Conservation (phyloP, 2,888 invertebrate genomes). For the Ophion costatus region DNA sequence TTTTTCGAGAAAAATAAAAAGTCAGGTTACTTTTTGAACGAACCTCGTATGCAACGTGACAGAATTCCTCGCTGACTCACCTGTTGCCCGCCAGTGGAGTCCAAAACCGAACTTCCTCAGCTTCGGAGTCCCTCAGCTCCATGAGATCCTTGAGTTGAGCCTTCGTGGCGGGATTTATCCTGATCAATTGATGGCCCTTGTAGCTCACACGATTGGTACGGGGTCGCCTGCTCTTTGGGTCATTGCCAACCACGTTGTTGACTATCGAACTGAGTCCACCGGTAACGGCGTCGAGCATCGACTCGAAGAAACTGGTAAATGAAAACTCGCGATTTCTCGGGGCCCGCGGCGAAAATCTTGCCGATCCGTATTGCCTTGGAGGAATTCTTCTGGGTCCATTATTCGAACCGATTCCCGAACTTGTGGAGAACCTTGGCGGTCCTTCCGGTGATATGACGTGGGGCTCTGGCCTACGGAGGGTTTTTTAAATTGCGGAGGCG, state of each 20-base stretch:
- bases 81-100: conserved; percentile 85
- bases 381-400: neutral
- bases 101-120: conserved; percentile 86
- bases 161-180: conserved; percentile 83
- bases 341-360: conserved; percentile 54
- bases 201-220: conserved; percentile 81
- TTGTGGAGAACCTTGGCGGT: neutral
- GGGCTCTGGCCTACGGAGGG: neutral
- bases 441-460: neutral
- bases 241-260: conserved; percentile 75
- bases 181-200: conserved; percentile 85
- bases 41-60: neutral
- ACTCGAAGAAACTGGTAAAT: conserved; percentile 75
- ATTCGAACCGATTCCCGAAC: neutral
- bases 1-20: too few species aligned
- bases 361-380: conserved; percentile 31
- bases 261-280: conserved; percentile 76
- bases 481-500: neutral
- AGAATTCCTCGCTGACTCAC: conserved; percentile 56
- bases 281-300: conserved; percentile 74
- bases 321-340: conserved; percentile 72
- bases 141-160: conserved; percentile 83
- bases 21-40: too few species aligned
- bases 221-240: conserved; percentile 70
- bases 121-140: conserved; percentile 83